Evolutionary conservation across 1,140 invertebrate genomes (phyloP).

Genomic region (Lutraria rhynchaena): DNA sequence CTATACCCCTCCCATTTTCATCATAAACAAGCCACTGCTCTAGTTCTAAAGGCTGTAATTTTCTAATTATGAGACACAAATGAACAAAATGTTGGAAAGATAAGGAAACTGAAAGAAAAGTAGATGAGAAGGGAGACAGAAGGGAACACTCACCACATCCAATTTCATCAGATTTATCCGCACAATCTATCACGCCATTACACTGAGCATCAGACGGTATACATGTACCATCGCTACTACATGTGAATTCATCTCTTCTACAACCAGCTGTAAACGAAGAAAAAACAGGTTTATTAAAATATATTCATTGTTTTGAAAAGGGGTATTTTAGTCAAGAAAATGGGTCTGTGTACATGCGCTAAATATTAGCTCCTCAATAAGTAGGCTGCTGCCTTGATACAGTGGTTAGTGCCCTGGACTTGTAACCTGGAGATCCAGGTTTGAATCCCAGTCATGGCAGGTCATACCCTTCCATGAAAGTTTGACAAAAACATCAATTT

Average conservation of each 20-base stretch:
- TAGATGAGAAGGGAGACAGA: neutral
- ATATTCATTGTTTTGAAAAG: too few relatives aligned
- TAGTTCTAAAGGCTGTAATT: neutral
- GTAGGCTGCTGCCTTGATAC: too few relatives aligned
- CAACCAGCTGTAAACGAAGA: slow-evolving; percentile 42
- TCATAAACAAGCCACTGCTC: neutral
- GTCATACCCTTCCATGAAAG: too few relatives aligned
- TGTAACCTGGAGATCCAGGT: too few relatives aligned
- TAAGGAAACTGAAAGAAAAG: neutral
- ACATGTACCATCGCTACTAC: slow-evolving; percentile 79
- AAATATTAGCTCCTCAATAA: too few relatives aligned
- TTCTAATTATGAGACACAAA: neutral
- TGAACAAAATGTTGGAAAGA: neutral
- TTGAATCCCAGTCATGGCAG: too few relatives aligned
- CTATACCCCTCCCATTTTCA: neutral
- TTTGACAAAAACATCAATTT: too few relatives aligned
- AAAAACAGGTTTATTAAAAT: too few relatives aligned
- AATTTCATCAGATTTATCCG: slow-evolving; percentile 71
- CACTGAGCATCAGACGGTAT: slow-evolving; percentile 84
- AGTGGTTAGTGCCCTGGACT: too few relatives aligned
- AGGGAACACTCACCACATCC: slow-evolving; percentile 75
- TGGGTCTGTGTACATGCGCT: too few relatives aligned
- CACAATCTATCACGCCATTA: slow-evolving; percentile 83
- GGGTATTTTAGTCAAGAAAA: too few relatives aligned
- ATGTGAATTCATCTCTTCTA: slow-evolving; percentile 57